phyloP scores from a whole-genome alignment of 2,888 invertebrate species.

The Synergus umbraculus region DNA sequence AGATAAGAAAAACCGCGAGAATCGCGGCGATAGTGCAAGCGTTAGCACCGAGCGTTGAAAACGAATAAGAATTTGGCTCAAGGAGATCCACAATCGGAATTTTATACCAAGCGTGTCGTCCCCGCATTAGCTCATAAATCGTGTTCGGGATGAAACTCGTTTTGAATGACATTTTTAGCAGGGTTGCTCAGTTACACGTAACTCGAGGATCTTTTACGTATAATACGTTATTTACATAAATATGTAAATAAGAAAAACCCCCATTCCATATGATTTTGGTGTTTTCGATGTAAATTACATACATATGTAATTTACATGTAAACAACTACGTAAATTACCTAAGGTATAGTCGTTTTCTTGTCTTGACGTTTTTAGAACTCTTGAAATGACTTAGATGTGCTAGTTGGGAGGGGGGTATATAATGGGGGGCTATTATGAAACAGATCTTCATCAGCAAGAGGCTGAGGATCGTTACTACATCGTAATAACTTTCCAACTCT shows the following conservation, averaged over 20 bases:
- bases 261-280: too few relatives aligned
- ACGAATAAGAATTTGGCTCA: slow-evolving; percentile 62
- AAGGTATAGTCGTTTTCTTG: too few relatives aligned
- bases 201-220: too few relatives aligned
- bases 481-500: background rate
- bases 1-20: slow-evolving; percentile 43
- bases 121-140: slow-evolving; percentile 45
- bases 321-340: too few relatives aligned
- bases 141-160: slow-evolving; percentile 42
- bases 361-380: background rate
- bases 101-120: slow-evolving; percentile 44
- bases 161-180: background rate
- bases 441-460: background rate
- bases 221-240: too few relatives aligned
- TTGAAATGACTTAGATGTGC: too few relatives aligned
- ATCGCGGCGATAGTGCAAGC: slow-evolving; percentile 49
- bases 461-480: too few relatives aligned
- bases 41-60: slow-evolving; percentile 49
- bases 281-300: too few relatives aligned
- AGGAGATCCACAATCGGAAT: slow-evolving; percentile 61
- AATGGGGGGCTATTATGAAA: background rate
- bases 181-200: too few relatives aligned
- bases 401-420: background rate
- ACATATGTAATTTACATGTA: too few relatives aligned
- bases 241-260: too few relatives aligned